These are phyloP conservation scores for Prionchulus punctatus DNA, from an alignment of 2,888 invertebrate genomes.

Conservation along the genomic window DNA sequence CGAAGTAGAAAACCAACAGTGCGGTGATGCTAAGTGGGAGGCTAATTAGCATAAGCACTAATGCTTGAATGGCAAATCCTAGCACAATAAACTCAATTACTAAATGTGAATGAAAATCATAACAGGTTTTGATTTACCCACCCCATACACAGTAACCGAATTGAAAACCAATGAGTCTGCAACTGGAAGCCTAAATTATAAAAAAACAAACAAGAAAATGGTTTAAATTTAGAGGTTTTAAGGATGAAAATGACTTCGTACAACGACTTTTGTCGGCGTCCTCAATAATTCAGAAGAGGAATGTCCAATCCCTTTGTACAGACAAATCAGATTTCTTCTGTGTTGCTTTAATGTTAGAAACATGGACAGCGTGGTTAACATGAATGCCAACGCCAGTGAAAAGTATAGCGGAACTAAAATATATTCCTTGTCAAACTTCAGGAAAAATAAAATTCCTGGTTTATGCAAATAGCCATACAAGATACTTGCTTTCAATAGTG, in stretches of 20 bases:
- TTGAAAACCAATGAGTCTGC: neutral
- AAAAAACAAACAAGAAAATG: neutral
- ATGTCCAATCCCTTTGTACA: neutral
- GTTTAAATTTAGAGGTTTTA: too few species aligned
- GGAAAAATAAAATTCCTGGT: too few species aligned
- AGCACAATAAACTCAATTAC: neutral
- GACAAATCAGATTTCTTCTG: neutral
- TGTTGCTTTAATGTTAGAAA: neutral
- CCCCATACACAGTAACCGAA: neutral
- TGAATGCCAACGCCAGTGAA: neutral
- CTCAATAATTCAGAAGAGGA: too few species aligned
- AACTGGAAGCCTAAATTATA: neutral
- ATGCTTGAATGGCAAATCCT: neutral
- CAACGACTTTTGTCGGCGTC: too few species aligned
- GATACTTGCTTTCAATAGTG: too few species aligned
- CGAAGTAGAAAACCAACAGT: too few species aligned
- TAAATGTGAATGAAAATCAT: neutral
- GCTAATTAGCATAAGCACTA: too few species aligned
- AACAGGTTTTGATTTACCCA: neutral
- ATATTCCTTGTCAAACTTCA: too few species aligned
- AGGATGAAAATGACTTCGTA: too few species aligned
- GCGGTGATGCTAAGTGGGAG: too few species aligned
- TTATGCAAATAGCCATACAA: too few species aligned
- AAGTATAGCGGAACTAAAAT: neutral
- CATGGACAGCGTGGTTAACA: neutral